Evolutionary conservation across 2,888 invertebrate species (phyloP), one percentile per base, ranked within the genome.

Genomic region (Ormyrus thymus): DNA sequence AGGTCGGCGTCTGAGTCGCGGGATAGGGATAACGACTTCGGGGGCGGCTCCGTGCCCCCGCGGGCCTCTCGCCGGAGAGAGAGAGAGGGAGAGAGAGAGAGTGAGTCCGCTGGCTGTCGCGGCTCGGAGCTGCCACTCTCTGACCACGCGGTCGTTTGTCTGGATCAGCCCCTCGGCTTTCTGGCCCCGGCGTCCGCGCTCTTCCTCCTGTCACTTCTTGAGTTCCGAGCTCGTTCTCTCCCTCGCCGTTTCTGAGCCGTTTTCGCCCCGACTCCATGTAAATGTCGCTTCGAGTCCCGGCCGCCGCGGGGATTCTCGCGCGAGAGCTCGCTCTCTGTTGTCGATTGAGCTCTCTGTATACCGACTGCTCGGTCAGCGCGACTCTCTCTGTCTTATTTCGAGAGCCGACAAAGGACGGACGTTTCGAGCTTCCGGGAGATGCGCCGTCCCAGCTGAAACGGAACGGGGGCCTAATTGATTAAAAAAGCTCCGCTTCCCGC

Each of bases 101-200:
- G 84, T 83, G 84, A 81, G 83, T 83, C 86, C 84, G 84, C 85
- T 83, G 85, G 84, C 29, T 29, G 73, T 82, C 85, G 86, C 85
- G 84, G 86, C 86, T 88, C 84, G 85, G 85, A 84, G 83, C 87
- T 87, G 88, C 87, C 88, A 86, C 86, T 86, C 84, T 83, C 84
- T 86, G 86, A 88, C 87, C 87, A 83, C 86, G 83, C 81, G 83
- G 84, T 88, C 88, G 87, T 89, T 88, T 88, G 87, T 89, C 88
- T 88, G 84, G 86, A 87, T 89, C 88, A 86, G 85, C 61, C 70
- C 72, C 62, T 68, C 65, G 72, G 65, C 72, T 71, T 82, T 83
- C 82, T 81, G 77, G 29, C 73, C 64, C 62, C 72, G 76, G 81
- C 78, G 80, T 61, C 65, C 68, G 53, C 77, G 15, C 73, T 62